Evolutionary conservation across 2,113 vertebrate genomes (phyloP).

Genomic region (Hypanus sabinus): DNA sequence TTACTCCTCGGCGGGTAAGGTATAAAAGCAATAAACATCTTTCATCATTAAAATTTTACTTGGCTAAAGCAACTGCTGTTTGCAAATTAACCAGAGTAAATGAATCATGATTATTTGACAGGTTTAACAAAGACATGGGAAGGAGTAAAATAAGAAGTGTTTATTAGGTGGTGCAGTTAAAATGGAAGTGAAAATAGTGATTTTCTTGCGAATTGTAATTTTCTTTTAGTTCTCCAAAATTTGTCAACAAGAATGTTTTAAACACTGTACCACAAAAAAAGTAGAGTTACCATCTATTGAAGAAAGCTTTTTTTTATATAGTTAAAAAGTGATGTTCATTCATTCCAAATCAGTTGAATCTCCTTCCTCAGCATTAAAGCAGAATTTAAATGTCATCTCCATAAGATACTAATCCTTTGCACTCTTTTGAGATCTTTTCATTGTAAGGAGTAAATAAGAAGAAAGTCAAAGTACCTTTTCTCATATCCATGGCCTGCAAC

Average conservation of each 20-base stretch:
- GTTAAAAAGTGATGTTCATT: not conserved
- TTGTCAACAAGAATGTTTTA: not conserved
- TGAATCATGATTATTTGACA: not conserved
- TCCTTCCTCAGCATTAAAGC: not conserved
- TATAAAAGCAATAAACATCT: not conserved
- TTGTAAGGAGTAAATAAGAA: not conserved
- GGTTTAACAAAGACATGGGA: not conserved
- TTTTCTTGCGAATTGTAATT: not conserved
- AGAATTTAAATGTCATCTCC: not conserved
- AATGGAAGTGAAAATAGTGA: not conserved
- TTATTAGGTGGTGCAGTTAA: not conserved
- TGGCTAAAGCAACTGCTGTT: not conserved
- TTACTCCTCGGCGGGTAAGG: not conserved
- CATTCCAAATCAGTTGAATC: not conserved
- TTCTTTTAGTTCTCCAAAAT: not conserved
- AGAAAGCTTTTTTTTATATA: not conserved
- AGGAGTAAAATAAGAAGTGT: not conserved
- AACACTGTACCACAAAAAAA: not conserved
- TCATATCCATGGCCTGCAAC: not conserved
- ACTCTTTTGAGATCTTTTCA: no score
- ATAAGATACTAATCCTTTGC: not conserved
- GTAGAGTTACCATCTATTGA: not conserved
- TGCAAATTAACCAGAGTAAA: not conserved
- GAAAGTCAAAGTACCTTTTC: not conserved
- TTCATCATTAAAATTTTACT: slow-evolving; percentile 8